Conservation (phyloP, 2,113 vertebrate genomes). For the Phalacrocorax pelagicus region DNA sequence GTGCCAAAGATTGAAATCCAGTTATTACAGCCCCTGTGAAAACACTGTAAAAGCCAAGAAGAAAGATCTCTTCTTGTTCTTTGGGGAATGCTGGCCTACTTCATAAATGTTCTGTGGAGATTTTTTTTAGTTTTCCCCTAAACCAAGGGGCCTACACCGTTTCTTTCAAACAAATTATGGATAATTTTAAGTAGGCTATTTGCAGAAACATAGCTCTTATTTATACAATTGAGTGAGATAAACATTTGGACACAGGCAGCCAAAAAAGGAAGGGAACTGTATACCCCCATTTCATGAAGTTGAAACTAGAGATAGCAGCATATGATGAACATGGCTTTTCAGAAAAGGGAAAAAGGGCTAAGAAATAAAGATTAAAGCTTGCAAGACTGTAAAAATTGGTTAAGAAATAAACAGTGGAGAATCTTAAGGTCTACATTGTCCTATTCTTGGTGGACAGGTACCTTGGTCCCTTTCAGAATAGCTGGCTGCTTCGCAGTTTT, state of each 20-base stretch:
- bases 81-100: neutral
- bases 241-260: neutral
- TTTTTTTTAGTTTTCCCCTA: no score
- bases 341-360: neutral
- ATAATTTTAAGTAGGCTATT: neutral
- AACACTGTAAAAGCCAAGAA: neutral
- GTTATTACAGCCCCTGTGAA: neutral
- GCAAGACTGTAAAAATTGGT: neutral
- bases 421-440: neutral
- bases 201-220: neutral
- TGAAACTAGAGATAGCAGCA: neutral
- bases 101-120: neutral
- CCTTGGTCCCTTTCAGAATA: neutral
- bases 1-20: neutral
- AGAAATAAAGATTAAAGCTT: neutral
- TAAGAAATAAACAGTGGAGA: neutral
- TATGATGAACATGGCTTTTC: neutral
- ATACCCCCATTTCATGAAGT: neutral
- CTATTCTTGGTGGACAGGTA: neutral
- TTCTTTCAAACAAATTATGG: neutral
- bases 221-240: neutral
- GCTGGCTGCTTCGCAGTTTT: neutral
- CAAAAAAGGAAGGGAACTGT: neutral
- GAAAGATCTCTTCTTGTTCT: neutral
- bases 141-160: rapidly evolving